A percentile compares a stretch with the other conserved stretches of the same genome.
These are phyloP conservation scores for Triops longicaudatus DNA, from an alignment of 1,140 invertebrate species.

Conservation along the genomic window DNA sequence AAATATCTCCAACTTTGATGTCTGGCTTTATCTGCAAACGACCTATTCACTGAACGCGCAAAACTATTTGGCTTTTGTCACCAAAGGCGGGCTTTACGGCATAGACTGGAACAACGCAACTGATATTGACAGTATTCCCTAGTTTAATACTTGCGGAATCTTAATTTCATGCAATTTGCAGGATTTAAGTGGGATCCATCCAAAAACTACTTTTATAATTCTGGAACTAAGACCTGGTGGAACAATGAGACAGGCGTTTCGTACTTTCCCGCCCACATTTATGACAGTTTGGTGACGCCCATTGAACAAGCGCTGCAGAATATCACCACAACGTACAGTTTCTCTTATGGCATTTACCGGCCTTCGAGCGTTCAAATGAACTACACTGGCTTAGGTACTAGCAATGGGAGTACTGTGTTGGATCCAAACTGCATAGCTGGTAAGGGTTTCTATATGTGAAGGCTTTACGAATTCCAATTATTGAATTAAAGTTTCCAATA, in stretches of 20 bases:
- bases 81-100: not conserved
- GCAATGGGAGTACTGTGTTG: not conserved
- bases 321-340: not conserved
- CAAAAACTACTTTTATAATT: not conserved
- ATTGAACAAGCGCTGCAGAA: not conserved
- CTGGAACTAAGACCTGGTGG: not conserved
- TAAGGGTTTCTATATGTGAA: not conserved
- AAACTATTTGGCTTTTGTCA: not conserved
- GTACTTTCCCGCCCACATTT: not conserved
- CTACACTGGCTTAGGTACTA: not conserved
- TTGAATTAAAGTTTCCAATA: no score
- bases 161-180: no score
- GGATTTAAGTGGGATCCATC: not conserved
- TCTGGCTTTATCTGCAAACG: not conserved
- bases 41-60: not conserved
- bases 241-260: not conserved
- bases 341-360: not conserved
- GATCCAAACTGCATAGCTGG: not conserved
- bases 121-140: not conserved
- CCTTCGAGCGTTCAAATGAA: not conserved
- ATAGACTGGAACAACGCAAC: not conserved
- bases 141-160: no score
- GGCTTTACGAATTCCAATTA: no score
- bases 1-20: not conserved
- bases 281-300: not conserved